A percentile compares a stretch with the other conserved stretches of the same genome.
Evolutionary conservation across 53 echinoderm and acorn worm species (phyloP).

Genomic region (Patiria pectinifera): DNA sequence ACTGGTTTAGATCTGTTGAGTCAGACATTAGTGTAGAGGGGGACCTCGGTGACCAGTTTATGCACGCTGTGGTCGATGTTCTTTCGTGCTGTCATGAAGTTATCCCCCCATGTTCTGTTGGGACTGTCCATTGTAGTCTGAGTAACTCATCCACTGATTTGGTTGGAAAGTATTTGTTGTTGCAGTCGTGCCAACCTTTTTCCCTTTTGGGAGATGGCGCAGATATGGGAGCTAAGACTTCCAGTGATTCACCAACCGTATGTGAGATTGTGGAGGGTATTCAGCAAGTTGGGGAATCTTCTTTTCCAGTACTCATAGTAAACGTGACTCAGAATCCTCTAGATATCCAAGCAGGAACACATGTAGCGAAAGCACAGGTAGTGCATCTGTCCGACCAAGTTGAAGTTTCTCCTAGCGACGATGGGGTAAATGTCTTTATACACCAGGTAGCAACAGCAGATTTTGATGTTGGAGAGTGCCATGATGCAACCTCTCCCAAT

Average conservation of each 20-base stretch:
- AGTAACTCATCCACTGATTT: background rate
- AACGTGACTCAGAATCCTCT: background rate
- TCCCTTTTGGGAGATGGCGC: background rate
- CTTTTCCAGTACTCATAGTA: background rate
- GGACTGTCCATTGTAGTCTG: background rate
- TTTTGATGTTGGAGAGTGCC: background rate
- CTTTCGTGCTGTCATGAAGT: too few relatives aligned
- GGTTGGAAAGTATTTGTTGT: background rate
- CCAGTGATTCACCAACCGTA: background rate
- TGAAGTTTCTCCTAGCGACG: background rate
- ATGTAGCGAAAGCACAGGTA: background rate
- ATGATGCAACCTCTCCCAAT: too few relatives aligned
- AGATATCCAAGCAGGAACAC: background rate
- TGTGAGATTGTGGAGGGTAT: conserved; percentile 8
- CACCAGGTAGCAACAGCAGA: background rate
- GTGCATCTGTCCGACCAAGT: background rate
- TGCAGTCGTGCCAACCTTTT: too few relatives aligned
- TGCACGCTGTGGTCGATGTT: too few relatives aligned
- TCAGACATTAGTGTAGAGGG: too few relatives aligned
- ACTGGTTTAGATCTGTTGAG: too few relatives aligned
- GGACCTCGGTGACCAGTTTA: too few relatives aligned
- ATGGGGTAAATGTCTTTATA: background rate
- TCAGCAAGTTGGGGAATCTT: background rate
- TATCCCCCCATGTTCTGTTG: background rate
- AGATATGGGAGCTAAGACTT: background rate